A percentile compares a stretch with the other conserved stretches of the same genome.
phyloP scores from a whole-genome alignment of 2,888 invertebrate species.

The Pantelozetes paolii region DNA sequence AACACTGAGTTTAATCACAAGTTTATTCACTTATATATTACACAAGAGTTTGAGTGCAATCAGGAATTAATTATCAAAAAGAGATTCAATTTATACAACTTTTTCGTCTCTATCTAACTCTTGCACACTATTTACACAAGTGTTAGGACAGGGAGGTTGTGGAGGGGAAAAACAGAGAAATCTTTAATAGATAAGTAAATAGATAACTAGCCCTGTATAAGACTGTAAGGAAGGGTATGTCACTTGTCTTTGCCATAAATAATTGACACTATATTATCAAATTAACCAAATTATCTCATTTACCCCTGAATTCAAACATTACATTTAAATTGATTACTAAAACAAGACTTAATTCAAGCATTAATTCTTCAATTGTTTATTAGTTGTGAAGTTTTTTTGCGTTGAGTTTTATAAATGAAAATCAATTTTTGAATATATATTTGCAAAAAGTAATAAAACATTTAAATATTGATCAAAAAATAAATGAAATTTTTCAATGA shows the following conservation, averaged over 20 bases:
- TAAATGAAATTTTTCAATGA: too few relatives aligned
- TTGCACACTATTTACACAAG: not conserved
- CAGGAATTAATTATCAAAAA: conserved; percentile 15
- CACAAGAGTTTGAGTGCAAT: not conserved
- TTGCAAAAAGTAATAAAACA: too few relatives aligned
- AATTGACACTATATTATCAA: conserved; percentile 24
- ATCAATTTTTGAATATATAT: too few relatives aligned
- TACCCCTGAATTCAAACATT: too few relatives aligned
- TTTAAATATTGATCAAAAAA: too few relatives aligned
- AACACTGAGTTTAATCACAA: not conserved
- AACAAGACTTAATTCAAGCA: too few relatives aligned
- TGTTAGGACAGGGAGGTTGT: not conserved
- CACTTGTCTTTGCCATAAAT: not conserved
- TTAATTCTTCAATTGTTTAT: too few relatives aligned
- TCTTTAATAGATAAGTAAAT: conserved; percentile 10
- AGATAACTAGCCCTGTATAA: not conserved
- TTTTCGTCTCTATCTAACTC: not conserved
- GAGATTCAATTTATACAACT: not conserved
- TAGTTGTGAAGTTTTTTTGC: too few relatives aligned
- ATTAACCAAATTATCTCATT: conserved; percentile 6
- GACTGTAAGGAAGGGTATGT: not conserved
- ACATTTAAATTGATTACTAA: too few relatives aligned
- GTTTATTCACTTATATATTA: not conserved
- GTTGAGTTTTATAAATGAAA: too few relatives aligned
- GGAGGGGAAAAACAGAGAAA: not conserved